Evolutionary conservation across 2,888 invertebrate species (phyloP).

Genomic region (Pherbina coryleti): DNA sequence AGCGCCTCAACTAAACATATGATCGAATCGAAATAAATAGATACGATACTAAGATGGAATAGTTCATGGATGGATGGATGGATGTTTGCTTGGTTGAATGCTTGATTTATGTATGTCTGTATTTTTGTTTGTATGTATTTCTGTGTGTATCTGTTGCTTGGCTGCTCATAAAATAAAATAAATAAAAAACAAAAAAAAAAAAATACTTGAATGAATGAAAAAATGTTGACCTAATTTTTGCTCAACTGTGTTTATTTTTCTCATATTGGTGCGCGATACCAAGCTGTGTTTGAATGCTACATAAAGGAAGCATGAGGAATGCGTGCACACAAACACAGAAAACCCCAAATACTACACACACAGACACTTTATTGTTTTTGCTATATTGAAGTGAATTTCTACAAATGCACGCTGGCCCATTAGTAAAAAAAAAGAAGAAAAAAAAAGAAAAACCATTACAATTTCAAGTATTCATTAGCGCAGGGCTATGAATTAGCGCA

Average conservation of each 20-base stretch:
- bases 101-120: background rate
- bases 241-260: conserved; percentile 38
- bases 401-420: background rate
- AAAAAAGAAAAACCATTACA: background rate
- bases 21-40: conserved; percentile 7
- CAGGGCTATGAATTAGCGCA: background rate
- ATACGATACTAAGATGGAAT: background rate
- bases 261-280: conserved; percentile 21
- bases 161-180: conserved; percentile 13
- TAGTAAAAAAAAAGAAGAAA: background rate
- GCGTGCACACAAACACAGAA: background rate
- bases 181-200: too few relatives aligned
- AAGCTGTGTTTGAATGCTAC: background rate
- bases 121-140: background rate
- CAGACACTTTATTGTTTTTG: background rate
- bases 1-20: background rate
- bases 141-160: background rate
- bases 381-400: background rate
- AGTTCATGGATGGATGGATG: conserved; percentile 7
- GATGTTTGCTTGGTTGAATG: conserved; percentile 13
- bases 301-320: background rate
- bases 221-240: conserved; percentile 67
- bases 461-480: background rate
- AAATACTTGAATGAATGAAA: conserved; percentile 62
- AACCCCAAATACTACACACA: background rate